Evolutionary conservation across 2,888 invertebrate species (phyloP), one percentile per base, ranked within the genome.

Genomic region (Hylaea fasciaria): DNA sequence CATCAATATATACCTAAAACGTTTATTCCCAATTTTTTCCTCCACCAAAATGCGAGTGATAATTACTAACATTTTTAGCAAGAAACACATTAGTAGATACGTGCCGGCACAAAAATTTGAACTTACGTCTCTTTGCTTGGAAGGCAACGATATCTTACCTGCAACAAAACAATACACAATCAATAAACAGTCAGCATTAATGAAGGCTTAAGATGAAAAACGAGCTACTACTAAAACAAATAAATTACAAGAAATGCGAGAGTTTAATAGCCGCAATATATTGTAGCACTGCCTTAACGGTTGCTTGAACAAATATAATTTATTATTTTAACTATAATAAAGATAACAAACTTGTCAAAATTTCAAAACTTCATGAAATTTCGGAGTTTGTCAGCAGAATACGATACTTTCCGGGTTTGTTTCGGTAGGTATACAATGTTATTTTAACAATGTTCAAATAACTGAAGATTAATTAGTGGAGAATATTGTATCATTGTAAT

Each of bases 301-400:
- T 29, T 57, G 51, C 61, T 58, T 48, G 13, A 35, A 57, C 45
- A 45, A 65, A 72, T 72, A 76, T 68, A 71, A 75, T 76, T 74
- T 71, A 75, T 73, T 69, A 71, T 68, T 66, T 65, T 60, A 62
- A 69, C 69, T 77, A 76, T n/a, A n/a, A 72, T 77, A 72, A 64
- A 71, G 66, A 51, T 49, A 39, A 46, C 51, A 44, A 61, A 65
- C 16, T 63, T 69, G 70, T 66, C 49, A 73, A 72, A 74, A 48
- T 72, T 71, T 67, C 64, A 16, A 52, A 52, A 52, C 39, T 50
- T 49, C 28, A 17, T 13, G 56, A 61, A 72, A 57, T 68, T 54
- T 48, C 17, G 61, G 63, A 68, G 65, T 65, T 64, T 59, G 62
- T 63, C 41, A 55, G 5, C 60, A 53, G 60, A 29, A 29, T 37